Evolutionary conservation across 2,888 invertebrate genomes (phyloP).

Genomic region (Ophion slaviceki): DNA sequence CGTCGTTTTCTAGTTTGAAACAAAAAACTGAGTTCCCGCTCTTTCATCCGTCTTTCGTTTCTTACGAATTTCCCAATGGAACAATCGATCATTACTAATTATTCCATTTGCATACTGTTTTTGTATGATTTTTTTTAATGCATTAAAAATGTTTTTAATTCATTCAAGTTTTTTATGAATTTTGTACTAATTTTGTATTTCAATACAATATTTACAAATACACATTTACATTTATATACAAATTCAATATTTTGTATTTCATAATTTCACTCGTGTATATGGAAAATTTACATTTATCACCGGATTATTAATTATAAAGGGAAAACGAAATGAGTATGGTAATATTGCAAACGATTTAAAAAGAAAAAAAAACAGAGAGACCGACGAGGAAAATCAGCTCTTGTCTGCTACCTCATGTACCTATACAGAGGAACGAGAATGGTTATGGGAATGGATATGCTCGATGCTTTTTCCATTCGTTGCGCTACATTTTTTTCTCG

Average conservation of each 20-base stretch:
- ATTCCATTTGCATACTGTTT: too few species aligned
- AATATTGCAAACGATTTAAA: conserved; percentile 18
- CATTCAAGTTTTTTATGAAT: too few species aligned
- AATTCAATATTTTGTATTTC: too few species aligned
- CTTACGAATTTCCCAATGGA: too few species aligned
- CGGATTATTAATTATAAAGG: background rate
- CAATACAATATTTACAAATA: too few species aligned
- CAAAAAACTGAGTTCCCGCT: background rate
- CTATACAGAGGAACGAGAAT: conserved; percentile 13
- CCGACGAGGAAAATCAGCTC: conserved; percentile 10
- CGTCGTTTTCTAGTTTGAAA: background rate
- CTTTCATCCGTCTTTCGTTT: too few species aligned
- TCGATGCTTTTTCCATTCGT: conserved; percentile 62
- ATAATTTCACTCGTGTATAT: background rate
- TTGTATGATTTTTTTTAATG: too few species aligned
- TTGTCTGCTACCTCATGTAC: background rate
- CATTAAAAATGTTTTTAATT: too few species aligned
- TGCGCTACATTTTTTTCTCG: conserved; percentile 64
- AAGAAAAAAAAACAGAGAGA: background rate
- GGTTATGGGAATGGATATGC: conserved; percentile 42
- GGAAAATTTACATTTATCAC: background rate
- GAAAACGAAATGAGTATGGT: conserved; percentile 1
- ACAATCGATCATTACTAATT: background rate
- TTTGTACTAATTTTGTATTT: background rate
- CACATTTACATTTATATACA: too few species aligned